Evolutionary conservation across 1,140 invertebrate species (phyloP), one percentile per base, ranked within the genome.

Genomic region (Drosophila ohnishii): DNA sequence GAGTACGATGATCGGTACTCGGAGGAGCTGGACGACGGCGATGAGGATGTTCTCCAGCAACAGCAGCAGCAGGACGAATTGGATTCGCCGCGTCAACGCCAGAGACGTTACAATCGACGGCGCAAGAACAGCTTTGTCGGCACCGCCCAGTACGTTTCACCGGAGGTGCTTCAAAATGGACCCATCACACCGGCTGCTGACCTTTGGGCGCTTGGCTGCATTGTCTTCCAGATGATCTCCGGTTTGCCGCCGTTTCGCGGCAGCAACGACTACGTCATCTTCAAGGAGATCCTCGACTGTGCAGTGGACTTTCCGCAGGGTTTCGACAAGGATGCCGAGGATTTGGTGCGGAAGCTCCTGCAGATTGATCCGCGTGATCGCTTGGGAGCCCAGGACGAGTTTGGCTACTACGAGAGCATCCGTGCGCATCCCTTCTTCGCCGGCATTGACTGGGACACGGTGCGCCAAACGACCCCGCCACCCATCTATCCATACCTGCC

Each of bases 111-210:
- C 34, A 65, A 59, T 25, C 78, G 78, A 0, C 47, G 92, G 59
- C 92, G 96, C 55, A 94, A 94, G 76, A 96, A 96, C 86, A 99
- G 98, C 89, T 99, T 99, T 92, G 98, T 99, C 6, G 98, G 99
- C n/a, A 99, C 99, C 14, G 98, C 99, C 0, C 98, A 99, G 91
- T 99, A 99, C 92, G 98, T 99, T 0, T 98, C 98, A 47, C 99
- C 99, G 7, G 99, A 99, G 92, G 93, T 99, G 14, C 92, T 99
- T 4, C 96, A 96, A 34, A 95, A 97, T 88, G 96, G 96, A 79
- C 94, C 94, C 2, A 95, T 96, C 25, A 95, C 95, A 22, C 94
- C 94, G 69, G 95, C 97, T 16, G 97, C 97, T 7, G 99, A 99
- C 93, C 93, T 99, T n/a, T 99, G 99, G 99, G 98, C 98, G 0